These are phyloP conservation scores for Orthosia gothica DNA, from an alignment of 2,888 invertebrate genomes.

Conservation along the genomic window DNA sequence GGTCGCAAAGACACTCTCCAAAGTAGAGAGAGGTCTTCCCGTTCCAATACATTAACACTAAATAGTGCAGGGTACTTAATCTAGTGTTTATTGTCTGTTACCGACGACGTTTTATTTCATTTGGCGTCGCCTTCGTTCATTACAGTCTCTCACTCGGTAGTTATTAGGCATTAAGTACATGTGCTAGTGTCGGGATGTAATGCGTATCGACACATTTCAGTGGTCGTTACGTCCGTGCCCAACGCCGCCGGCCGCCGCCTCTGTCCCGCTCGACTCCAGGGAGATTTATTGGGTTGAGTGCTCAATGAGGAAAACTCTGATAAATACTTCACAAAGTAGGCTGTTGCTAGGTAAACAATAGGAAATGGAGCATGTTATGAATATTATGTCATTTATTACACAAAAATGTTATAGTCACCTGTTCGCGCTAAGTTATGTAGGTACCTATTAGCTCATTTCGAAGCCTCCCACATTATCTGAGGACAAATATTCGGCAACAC, in stretches of 20 bases:
- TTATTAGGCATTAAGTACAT: background rate
- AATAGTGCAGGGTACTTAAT: background rate
- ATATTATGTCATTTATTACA: background rate
- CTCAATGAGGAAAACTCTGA: background rate
- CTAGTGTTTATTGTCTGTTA: background rate
- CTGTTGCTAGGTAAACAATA: background rate
- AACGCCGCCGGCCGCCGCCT: background rate
- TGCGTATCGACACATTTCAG: conserved; percentile 20
- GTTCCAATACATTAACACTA: background rate
- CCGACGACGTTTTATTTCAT: background rate
- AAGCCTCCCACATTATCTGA: conserved; percentile 24
- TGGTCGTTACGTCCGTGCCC: background rate
- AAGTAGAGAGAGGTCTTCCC: background rate
- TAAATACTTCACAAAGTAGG: background rate
- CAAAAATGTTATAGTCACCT: background rate
- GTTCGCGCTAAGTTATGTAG: conserved; percentile 7
- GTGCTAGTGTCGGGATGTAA: background rate
- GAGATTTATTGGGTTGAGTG: background rate
- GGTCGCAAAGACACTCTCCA: no score
- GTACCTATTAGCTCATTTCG: conserved; percentile 23
- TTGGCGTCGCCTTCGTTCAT: background rate
- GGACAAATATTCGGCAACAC: conserved; percentile 7
- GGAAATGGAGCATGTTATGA: background rate
- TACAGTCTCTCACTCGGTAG: background rate
- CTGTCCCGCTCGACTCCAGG: background rate